A percentile compares a stretch with the other conserved stretches of the same genome.
These are phyloP conservation scores for Drosophila pseudotakahashii DNA, from an alignment of 2,888 invertebrate species.

Conservation along the genomic window DNA sequence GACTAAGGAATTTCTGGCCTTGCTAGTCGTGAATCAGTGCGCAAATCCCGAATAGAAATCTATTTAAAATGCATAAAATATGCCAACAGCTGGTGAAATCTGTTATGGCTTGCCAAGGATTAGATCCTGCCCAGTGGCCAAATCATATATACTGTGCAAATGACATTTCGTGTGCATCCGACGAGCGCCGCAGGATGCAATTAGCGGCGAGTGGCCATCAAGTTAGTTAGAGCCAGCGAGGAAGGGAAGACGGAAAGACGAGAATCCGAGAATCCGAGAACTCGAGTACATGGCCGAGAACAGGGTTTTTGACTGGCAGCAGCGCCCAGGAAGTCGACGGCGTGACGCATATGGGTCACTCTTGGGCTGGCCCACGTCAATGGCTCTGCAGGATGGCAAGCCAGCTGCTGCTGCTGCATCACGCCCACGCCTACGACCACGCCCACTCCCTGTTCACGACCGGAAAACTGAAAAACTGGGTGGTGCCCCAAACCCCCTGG, in stretches of 20 bases:
- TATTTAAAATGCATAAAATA: slow-evolving; percentile 9
- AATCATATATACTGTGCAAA: slow-evolving; percentile 18
- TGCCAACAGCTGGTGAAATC: slow-evolving; percentile 31
- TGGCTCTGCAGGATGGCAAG: slow-evolving; percentile 35
- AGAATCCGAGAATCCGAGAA: not conserved
- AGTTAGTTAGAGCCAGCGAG: slow-evolving; percentile 9
- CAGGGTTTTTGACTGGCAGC: slow-evolving; percentile 21
- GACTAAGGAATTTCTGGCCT: not conserved
- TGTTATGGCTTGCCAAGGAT: slow-evolving; percentile 18
- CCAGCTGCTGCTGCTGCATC: slow-evolving; percentile 29
- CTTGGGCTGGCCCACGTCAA: slow-evolving; percentile 22
- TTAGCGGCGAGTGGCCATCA: slow-evolving; percentile 57
- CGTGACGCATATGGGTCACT: slow-evolving; percentile 47
- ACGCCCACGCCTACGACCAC: slow-evolving; percentile 40
- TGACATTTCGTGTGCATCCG: slow-evolving; percentile 28
- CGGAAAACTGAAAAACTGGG: slow-evolving; percentile 1
- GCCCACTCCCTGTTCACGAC: slow-evolving; percentile 33
- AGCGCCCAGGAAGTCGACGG: slow-evolving; percentile 11
- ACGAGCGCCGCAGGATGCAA: slow-evolving; percentile 50
- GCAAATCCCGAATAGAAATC: not conserved
- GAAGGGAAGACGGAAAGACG: slow-evolving; percentile 1
- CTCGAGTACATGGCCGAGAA: slow-evolving; percentile 27
- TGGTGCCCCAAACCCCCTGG: not conserved
- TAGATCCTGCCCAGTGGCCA: not conserved
- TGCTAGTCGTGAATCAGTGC: too few relatives aligned